Evolutionary conservation across 2,797 vertebrate species (phyloP), one percentile per base, ranked within the genome.

Genomic region (Enteromius trimaculatus): DNA sequence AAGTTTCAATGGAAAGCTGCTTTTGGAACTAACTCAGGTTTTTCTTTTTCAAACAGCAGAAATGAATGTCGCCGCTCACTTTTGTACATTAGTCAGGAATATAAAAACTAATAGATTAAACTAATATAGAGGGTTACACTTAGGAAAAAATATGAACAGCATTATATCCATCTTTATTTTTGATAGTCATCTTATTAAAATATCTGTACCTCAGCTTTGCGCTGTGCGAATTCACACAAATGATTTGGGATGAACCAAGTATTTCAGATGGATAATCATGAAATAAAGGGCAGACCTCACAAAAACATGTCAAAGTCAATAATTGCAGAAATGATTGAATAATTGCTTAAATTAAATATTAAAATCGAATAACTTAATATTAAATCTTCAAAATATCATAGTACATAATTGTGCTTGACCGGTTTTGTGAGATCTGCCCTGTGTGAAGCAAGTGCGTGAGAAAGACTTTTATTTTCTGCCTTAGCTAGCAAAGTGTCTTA

Each of bases 1-100:
- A 55, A 85, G 89, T 87, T 89, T 85, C 81, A 89, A 71, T 53
- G 49, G 75, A 90, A 79, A 85, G 84, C 89, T 89, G 87, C 87
- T 89, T 55, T 83, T 72, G 78, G 81, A 87, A 84, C 87, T 87
- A 89, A 89, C 92, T 93, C 92, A 93, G 91, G 90, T 91, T 90
- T 89, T 87, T 84, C 76, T 87, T 84, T 89, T 85, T 79, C 29
- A 51, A 87, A 85, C 85, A 86, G 85, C 87, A 55, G 42, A 75
- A 82, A 83, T 86, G 87, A 88, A 89, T 86, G 82, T 85, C 53
- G 21, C 26, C 58, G 80, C 72, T 86, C 66, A 79, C 55, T 77
- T 60, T 75, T 72, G 26, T 65, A 51, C 44, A 77, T 44, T 66
- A 68, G 47, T 53, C 44, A 68, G 14, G 29, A 17, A 68, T 23